Evolutionary conservation across 2,888 invertebrate genomes (phyloP).

Genomic region (Clitarchus hookeri): DNA sequence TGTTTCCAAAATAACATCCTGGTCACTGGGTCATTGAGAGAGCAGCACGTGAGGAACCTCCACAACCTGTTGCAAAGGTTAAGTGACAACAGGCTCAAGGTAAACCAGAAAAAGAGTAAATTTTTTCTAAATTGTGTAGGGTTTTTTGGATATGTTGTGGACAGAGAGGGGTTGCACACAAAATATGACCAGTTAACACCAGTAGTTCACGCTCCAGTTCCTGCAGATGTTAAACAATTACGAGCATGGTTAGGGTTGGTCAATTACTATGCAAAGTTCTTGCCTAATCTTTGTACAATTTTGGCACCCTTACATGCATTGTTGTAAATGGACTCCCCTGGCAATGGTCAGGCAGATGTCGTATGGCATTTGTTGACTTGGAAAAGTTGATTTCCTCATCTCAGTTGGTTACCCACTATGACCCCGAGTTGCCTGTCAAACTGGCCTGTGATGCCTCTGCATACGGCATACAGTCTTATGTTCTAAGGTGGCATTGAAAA

Average conservation of each 20-base stretch:
- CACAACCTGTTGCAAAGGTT: constrained; percentile 17
- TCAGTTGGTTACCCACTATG: constrained; percentile 29
- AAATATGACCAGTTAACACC: neutral
- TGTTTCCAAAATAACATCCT: constrained; percentile 29
- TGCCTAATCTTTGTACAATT: constrained; percentile 25
- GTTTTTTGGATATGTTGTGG: neutral
- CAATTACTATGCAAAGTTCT: constrained; percentile 30
- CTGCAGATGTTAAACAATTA: constrained; percentile 21
- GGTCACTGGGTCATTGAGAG: constrained; percentile 22
- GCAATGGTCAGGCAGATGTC: neutral
- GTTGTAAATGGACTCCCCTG: neutral
- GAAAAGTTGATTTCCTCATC: neutral
- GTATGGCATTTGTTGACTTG: neutral
- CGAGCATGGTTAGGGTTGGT: constrained; percentile 29
- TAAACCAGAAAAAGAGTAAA: constrained; percentile 25
- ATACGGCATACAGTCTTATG: neutral
- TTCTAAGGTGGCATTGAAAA: neutral
- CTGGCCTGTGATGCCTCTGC: constrained; percentile 22
- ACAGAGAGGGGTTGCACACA: neutral
- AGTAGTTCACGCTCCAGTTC: constrained; percentile 11
- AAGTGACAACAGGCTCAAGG: constrained; percentile 23
- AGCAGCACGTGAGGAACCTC: constrained; percentile 3
- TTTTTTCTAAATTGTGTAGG: neutral
- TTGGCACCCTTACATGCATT: constrained; percentile 18
- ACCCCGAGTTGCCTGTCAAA: constrained; percentile 25